Conservation (phyloP, 2,113 vertebrate genomes). For the Varanus komodoensis region DNA sequence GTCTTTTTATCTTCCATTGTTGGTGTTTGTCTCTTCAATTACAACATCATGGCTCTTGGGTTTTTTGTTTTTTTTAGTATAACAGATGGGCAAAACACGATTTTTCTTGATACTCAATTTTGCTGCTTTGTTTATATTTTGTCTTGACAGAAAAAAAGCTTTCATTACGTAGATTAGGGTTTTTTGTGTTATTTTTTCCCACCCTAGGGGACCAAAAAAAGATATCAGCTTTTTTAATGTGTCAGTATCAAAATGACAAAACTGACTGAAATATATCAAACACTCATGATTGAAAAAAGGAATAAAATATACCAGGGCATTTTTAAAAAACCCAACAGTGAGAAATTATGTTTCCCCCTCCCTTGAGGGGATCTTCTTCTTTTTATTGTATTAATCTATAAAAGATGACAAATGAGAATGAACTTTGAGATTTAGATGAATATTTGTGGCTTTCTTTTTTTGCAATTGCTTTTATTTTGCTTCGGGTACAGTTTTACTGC, state of each 20-base stretch:
- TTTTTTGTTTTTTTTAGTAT: constrained; percentile 61
- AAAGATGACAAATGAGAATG: not conserved
- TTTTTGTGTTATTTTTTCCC: constrained; percentile 65
- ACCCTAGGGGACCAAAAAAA: constrained; percentile 58
- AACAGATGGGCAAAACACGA: constrained; percentile 77
- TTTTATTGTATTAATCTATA: constrained; percentile 2
- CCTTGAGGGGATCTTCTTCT: not conserved
- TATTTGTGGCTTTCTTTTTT: not conserved
- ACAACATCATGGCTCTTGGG: not conserved
- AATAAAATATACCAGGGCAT: constrained; percentile 33
- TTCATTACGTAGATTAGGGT: constrained; percentile 51
- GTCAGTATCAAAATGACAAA: constrained; percentile 57
- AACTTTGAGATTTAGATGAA: not conserved
- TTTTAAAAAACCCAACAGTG: constrained; percentile 30
- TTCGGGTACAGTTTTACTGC: not conserved
- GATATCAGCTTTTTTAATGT: constrained; percentile 23
- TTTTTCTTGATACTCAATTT: constrained; percentile 66
- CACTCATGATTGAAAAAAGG: constrained; percentile 57
- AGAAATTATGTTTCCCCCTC: not conserved
- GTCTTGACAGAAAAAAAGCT: constrained; percentile 71
- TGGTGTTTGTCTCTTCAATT: constrained; percentile 54
- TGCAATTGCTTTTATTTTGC: not conserved
- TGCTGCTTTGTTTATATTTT: constrained; percentile 74
- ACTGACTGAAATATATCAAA: constrained; percentile 67
- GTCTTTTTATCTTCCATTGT: constrained; percentile 53